Evolutionary conservation across 2,888 invertebrate species (phyloP).

Genomic region (Nymphalis urticae): DNA sequence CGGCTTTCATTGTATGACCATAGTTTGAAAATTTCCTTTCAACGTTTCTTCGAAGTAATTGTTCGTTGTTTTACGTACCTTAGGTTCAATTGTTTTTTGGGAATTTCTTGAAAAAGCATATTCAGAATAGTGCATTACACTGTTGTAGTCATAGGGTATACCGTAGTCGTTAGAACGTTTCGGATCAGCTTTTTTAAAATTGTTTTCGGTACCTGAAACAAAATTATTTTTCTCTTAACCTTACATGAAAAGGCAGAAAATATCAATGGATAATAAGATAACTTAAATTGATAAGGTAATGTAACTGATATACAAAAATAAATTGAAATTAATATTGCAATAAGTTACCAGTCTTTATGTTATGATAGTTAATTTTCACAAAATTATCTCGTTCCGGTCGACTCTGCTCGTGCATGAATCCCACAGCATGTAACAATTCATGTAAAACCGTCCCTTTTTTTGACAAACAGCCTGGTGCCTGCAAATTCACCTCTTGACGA

Average conservation of each 20-base stretch:
- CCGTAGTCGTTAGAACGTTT: constrained; percentile 84
- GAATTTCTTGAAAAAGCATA: constrained; percentile 89
- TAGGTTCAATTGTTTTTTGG: constrained; percentile 86
- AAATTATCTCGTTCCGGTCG: constrained; percentile 87
- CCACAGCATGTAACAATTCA: constrained; percentile 89
- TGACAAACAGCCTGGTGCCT: constrained; percentile 86
- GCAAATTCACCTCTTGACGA: constrained; percentile 87
- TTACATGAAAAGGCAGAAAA: neutral
- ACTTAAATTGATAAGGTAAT: too few species aligned
- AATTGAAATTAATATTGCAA: neutral
- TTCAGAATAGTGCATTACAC: constrained; percentile 92
- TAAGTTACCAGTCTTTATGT: constrained; percentile 83
- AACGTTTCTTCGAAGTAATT: too few species aligned
- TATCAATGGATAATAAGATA: too few species aligned
- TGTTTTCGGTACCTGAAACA: constrained; percentile 81
- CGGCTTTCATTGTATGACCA: too few species aligned
- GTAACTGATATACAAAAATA: too few species aligned
- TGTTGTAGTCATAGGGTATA: constrained; percentile 88
- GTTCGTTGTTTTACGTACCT: constrained; percentile 57
- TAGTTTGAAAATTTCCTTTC: too few species aligned
- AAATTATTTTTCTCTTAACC: neutral
- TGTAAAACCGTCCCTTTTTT: constrained; percentile 89
- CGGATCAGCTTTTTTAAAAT: constrained; percentile 85
- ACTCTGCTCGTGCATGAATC: constrained; percentile 92
- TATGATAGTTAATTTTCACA: constrained; percentile 84